These are phyloP conservation scores for Mya arenaria DNA, from an alignment of 1,140 invertebrate genomes.

Conservation along the genomic window DNA sequence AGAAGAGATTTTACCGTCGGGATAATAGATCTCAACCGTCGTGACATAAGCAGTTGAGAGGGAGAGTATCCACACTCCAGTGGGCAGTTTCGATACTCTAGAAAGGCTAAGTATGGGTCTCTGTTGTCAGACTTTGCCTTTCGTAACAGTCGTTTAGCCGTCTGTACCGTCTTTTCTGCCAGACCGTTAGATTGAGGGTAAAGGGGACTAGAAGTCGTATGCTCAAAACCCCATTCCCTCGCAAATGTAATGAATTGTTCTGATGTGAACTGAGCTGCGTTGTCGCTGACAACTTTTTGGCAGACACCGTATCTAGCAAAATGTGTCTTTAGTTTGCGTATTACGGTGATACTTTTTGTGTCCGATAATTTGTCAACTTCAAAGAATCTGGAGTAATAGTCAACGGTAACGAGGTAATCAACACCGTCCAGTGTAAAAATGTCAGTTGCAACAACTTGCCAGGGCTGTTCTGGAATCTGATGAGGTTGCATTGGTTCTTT, in stretches of 20 bases:
- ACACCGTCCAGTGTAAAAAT: slow-evolving; percentile 32
- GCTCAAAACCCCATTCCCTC: slow-evolving; percentile 8
- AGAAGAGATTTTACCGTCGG: background rate
- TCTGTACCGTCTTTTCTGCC: slow-evolving; percentile 9
- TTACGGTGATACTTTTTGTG: slow-evolving; percentile 41
- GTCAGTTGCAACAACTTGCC: slow-evolving; percentile 25
- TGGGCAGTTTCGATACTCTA: background rate
- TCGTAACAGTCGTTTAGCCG: slow-evolving; percentile 12
- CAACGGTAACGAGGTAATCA: slow-evolving; percentile 50
- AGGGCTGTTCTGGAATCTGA: slow-evolving; percentile 27
- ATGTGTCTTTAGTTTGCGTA: slow-evolving; percentile 38
- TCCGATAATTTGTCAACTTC: slow-evolving; percentile 18
- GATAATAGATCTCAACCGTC: background rate
- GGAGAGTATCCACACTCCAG: slow-evolving; percentile 4
- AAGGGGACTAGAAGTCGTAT: background rate
- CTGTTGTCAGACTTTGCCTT: slow-evolving; percentile 17
- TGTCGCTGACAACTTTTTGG: slow-evolving; percentile 56
- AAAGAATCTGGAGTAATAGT: slow-evolving; percentile 47
- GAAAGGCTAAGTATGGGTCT: slow-evolving; percentile 7
- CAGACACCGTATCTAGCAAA: slow-evolving; percentile 27
- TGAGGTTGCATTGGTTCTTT: slow-evolving; percentile 5
- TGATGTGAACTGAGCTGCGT: slow-evolving; percentile 42
- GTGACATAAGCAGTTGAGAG: background rate
- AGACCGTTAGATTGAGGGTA: slow-evolving; percentile 1
- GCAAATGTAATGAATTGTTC: background rate